Evolutionary conservation across 2,797 vertebrate species (phyloP).

Genomic region (Chrysocyon brachyurus): DNA sequence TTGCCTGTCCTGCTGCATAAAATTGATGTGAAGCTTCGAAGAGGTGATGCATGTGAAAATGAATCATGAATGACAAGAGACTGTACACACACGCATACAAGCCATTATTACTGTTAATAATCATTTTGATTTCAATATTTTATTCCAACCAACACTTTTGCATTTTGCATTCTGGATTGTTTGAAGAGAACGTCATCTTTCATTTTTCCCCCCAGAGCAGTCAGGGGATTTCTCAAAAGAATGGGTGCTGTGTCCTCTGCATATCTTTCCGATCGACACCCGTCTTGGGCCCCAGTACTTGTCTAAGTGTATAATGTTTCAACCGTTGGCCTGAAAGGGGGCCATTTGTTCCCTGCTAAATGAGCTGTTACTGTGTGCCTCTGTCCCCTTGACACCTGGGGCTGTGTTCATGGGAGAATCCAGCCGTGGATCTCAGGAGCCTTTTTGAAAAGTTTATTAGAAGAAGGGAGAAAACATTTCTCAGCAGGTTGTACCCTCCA

Average conservation of each 20-base stretch:
- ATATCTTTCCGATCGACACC: not conserved
- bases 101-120: not conserved
- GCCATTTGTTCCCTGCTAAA: constrained; percentile 82
- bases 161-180: constrained; percentile 35
- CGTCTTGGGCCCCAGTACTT: not conserved
- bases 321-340: constrained; percentile 54
- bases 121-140: constrained; percentile 51
- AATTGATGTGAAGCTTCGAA: not conserved
- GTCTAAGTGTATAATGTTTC: constrained; percentile 39
- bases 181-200: constrained; percentile 3
- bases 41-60: not conserved
- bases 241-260: not conserved
- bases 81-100: too few relatives aligned
- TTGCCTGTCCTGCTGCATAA: not conserved
- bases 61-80: not conserved
- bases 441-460: constrained; percentile 76
- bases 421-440: constrained; percentile 72
- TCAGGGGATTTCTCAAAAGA: not conserved
- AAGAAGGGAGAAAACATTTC: constrained; percentile 61
- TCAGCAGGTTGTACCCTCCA: not conserved
- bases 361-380: constrained; percentile 74
- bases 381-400: constrained; percentile 68
- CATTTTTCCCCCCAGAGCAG: not conserved
- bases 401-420: constrained; percentile 71
- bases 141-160: not conserved